Percentiles rank a stretch among this genome's conserved stretches.
phyloP scores from a whole-genome alignment of 2,888 invertebrate species.

The Lomographa bimaculata region DNA sequence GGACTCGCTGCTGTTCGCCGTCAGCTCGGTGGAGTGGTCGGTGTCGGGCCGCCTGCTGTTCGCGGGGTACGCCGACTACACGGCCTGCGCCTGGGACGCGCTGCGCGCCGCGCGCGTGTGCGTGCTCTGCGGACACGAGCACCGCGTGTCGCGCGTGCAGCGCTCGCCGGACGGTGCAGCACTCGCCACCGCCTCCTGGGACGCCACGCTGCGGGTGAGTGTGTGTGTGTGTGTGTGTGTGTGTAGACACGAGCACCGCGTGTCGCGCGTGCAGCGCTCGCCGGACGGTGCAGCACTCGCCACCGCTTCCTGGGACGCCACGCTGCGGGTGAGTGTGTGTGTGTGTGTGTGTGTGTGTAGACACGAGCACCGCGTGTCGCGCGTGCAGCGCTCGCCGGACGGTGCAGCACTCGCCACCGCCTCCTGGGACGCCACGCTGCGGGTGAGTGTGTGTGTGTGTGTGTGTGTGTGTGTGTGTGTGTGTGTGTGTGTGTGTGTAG shows the following conservation, averaged over 20 bases:
- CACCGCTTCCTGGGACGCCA: conserved; percentile 96
- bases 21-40: conserved; percentile 98
- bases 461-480: no score
- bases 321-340: conserved; percentile 86
- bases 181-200: conserved; percentile 98
- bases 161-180: conserved; percentile 99
- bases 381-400: conserved; percentile 97
- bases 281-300: conserved; percentile 99
- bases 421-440: conserved; percentile 90
- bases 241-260: no score
- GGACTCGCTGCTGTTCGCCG: conserved; percentile 98
- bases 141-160: conserved; percentile 95
- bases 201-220: conserved; percentile 83
- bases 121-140: conserved; percentile 97
- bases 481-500: no score
- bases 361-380: conserved; percentile 97
- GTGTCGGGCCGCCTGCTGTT: conserved; percentile 97
- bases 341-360: conserved; percentile 96
- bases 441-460: conserved; percentile 91
- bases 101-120: conserved; percentile 95
- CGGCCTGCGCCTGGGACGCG: conserved; percentile 99
- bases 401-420: conserved; percentile 98
- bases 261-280: conserved; percentile 95
- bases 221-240: conserved; percentile 95
- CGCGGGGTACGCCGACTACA: conserved; percentile 99